Percentiles rank a stretch among this genome's conserved stretches.
These are phyloP conservation scores for Nanger granti DNA, from an alignment of 2,113 vertebrate genomes.

Conservation along the genomic window DNA sequence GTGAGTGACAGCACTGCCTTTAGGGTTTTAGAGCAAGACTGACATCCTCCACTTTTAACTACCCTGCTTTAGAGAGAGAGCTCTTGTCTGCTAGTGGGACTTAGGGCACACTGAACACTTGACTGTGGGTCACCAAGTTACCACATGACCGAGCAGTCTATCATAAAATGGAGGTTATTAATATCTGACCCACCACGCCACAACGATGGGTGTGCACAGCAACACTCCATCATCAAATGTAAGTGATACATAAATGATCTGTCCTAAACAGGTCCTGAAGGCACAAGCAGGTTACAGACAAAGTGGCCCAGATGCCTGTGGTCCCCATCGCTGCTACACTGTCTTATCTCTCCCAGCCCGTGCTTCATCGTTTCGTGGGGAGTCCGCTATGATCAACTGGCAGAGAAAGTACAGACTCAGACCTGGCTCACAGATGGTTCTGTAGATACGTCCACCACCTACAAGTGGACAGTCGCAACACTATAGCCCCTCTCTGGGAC, in stretches of 20 bases:
- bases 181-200: background rate
- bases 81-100: background rate
- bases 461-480: background rate
- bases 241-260: background rate
- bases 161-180: background rate
- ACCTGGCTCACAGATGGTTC: background rate
- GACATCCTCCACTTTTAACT: background rate
- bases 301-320: background rate
- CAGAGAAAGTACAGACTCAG: background rate
- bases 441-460: background rate
- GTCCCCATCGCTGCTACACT: background rate
- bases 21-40: background rate
- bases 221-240: background rate
- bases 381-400: background rate
- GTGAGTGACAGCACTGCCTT: background rate
- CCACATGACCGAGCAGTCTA: background rate
- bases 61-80: background rate
- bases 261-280: background rate
- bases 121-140: background rate
- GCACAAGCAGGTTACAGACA: background rate
- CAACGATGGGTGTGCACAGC: background rate
- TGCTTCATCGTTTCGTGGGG: background rate
- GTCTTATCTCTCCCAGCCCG: background rate
- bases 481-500: background rate
- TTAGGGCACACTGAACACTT: background rate